Evolutionary conservation across 2,113 vertebrate species (phyloP), one percentile per base, ranked within the genome.

Genomic region (Atlantisia rogersi): DNA sequence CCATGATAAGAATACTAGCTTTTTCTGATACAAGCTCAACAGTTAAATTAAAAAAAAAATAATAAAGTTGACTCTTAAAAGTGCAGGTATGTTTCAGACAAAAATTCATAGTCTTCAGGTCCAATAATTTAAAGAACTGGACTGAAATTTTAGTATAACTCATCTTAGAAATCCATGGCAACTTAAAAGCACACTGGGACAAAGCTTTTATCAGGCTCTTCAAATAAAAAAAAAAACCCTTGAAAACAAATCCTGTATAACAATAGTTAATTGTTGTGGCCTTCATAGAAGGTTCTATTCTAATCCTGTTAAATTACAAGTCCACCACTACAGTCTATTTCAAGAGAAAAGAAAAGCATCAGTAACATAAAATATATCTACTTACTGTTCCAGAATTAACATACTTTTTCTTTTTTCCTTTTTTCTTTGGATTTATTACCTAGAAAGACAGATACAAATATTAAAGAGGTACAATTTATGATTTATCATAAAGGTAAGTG

Each of bases 341-440:
- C 42, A 94, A 71, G 44, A 46, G 26, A 76, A 81, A 88, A 48
- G 8, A 39, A 95, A 91, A 81, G 37, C 58, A 91, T 24, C 18
- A 82, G 62, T 44, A 94, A 71, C 5, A 93, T 71, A 90, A 94
- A 96, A 86, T 75, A 52, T 39, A 80, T 93, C 62, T 87, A 99
- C 99, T 99, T 98, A 99, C 99, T 94, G 99, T 99, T 98, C 99
- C 99, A 95, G 99, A 99, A 98, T 99, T 99, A 83, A 98, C 95
- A 44, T 99, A 99, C 90, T 99, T 99, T 98, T 99, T 99, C 99
- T 99, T 99, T 98, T 98, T 99, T 63, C 97, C 99, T 97, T 99
- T 99, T 97, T 99, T 99, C 98, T 99, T 99, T 90, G 98, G 98
- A 98, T 99, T 99, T 98, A 99, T 97, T 97, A 99, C 99, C 99